A percentile compares a stretch with the other conserved stretches of the same genome.
phyloP scores from a whole-genome alignment of 1,140 invertebrate species.

The Dolichoris vasculosae region DNA sequence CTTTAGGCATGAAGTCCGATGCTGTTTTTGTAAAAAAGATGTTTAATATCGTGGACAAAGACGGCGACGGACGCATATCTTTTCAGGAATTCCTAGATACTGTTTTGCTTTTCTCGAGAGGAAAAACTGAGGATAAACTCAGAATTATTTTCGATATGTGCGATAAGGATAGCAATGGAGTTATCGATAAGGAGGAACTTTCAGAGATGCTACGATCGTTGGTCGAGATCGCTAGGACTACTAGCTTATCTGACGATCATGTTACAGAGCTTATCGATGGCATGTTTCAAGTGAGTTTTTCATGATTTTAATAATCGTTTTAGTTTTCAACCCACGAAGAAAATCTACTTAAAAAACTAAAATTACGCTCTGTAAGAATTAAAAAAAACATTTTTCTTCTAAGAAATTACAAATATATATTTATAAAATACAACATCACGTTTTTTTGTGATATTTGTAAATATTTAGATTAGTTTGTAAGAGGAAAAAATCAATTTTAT shows the following conservation, averaged over 20 bases:
- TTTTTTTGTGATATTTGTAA: too few relatives aligned
- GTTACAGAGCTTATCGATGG: conserved; percentile 95
- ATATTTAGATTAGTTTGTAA: too few relatives aligned
- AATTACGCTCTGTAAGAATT: too few relatives aligned
- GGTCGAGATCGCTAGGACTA: conserved; percentile 95
- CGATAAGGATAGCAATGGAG: conserved; percentile 95
- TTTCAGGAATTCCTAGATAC: conserved; percentile 99
- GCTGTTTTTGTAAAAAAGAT: conserved; percentile 99
- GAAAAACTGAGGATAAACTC: conserved; percentile 96
- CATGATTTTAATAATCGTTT: too few relatives aligned
- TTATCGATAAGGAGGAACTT: conserved; percentile 95
- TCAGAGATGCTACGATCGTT: conserved; percentile 95
- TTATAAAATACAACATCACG: too few relatives aligned
- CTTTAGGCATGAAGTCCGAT: conserved; percentile 96
- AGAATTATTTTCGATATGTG: conserved; percentile 99
- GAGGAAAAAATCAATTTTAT: too few relatives aligned
- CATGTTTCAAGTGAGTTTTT: conserved; percentile 85
- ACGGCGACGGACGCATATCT: conserved; percentile 95
- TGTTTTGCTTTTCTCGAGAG: conserved; percentile 91
- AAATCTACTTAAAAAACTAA: too few relatives aligned
- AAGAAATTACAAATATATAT: background rate
- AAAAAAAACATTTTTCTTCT: conserved; percentile 29
- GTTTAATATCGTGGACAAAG: conserved; percentile 99
- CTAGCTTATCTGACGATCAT: conserved; percentile 90
- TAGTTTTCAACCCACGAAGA: too few relatives aligned